Percentiles rank a stretch among this genome's conserved stretches.
Evolutionary conservation across 2,797 vertebrate species (phyloP).

Genomic region (Oreochromis mossambicus): DNA sequence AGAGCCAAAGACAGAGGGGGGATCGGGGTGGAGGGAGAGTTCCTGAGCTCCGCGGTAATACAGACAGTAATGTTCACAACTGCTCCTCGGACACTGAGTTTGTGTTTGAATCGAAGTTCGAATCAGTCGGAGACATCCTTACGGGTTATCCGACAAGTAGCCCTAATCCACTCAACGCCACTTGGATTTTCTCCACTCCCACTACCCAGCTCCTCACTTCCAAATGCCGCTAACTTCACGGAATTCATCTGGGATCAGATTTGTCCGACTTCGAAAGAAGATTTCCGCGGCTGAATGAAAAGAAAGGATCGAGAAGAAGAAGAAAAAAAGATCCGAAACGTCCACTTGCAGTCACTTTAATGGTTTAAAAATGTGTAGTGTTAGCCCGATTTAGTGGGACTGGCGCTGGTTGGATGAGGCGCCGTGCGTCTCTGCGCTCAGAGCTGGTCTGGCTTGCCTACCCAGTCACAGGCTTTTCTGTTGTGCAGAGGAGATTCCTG

Average conservation of each 20-base stretch:
- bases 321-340: background rate
- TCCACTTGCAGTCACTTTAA: slow-evolving; percentile 24
- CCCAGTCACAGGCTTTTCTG: slow-evolving; percentile 59
- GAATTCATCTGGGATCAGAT: slow-evolving; percentile 55
- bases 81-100: background rate
- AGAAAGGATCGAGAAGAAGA: background rate
- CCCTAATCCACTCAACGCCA: slow-evolving; percentile 25
- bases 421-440: slow-evolving; percentile 62
- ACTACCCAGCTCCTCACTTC: slow-evolving; percentile 33
- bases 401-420: slow-evolving; percentile 65
- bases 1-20: background rate
- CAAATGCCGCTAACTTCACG: slow-evolving; percentile 46
- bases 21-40: slow-evolving; percentile 26
- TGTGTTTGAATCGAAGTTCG: slow-evolving; percentile 40
- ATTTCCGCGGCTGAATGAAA: background rate
- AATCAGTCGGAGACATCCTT: slow-evolving; percentile 47
- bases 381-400: slow-evolving; percentile 33
- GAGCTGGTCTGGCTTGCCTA: slow-evolving; percentile 44
- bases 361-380: slow-evolving; percentile 37
- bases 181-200: slow-evolving; percentile 24
- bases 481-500: slow-evolving; percentile 63
- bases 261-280: background rate
- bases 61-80: slow-evolving; percentile 20
- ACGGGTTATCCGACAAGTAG: slow-evolving; percentile 13
- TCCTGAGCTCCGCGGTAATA: slow-evolving; percentile 14